A percentile compares a stretch with the other conserved stretches of the same genome.
These are phyloP conservation scores for Lates japonicus DNA, from an alignment of 2,797 vertebrate genomes.

Conservation along the genomic window DNA sequence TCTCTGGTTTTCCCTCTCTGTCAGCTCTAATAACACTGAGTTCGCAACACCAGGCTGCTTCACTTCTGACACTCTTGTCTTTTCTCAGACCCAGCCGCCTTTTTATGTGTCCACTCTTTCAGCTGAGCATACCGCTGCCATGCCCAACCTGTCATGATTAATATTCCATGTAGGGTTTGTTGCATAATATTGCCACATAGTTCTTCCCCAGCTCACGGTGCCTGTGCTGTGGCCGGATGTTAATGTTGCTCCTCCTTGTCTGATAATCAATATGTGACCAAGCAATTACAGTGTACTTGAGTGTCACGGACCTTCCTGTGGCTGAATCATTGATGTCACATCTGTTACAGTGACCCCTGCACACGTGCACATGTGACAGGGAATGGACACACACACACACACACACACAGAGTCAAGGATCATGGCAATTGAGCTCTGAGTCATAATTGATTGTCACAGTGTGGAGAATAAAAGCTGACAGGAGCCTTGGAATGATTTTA, in stretches of 20 bases:
- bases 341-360: constrained; percentile 44
- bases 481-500: constrained; percentile 55
- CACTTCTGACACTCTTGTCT: constrained; percentile 59
- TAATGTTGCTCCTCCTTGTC: constrained; percentile 30
- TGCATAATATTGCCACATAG: constrained; percentile 19
- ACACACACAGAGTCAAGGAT: constrained; percentile 55
- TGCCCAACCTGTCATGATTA: constrained; percentile 12
- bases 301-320: constrained; percentile 55
- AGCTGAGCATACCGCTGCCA: constrained; percentile 23
- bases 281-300: constrained; percentile 50
- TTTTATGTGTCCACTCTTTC: constrained; percentile 26
- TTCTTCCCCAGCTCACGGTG: not conserved
- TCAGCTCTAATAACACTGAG: constrained; percentile 68
- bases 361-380: constrained; percentile 44
- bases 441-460: constrained; percentile 63
- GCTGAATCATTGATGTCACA: constrained; percentile 59
- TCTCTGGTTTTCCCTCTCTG: constrained; percentile 45
- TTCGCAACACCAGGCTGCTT: constrained; percentile 59
- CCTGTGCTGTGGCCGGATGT: not conserved
- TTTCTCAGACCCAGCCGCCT: constrained; percentile 30
- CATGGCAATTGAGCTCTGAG: constrained; percentile 45
- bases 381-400: constrained; percentile 29
- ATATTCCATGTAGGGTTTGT: constrained; percentile 15
- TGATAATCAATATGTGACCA: constrained; percentile 68
- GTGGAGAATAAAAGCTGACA: constrained; percentile 50